Base-by-base conservation (phyloP, 1,140 invertebrate species). In the Bathynomus jamesi region DNA sequence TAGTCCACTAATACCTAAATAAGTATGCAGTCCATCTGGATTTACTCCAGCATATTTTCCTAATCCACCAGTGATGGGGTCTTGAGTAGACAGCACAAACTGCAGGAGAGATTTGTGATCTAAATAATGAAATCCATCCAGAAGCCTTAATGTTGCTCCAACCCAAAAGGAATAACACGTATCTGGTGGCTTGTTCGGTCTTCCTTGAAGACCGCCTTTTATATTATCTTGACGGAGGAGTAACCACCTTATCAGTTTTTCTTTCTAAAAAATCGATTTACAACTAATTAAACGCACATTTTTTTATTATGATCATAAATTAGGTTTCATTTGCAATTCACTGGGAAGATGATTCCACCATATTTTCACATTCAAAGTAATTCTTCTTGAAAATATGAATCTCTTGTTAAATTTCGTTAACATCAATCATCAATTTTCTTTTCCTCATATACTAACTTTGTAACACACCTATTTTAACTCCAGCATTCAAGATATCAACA, bases 141-240 rank as follows among this genome's bases (percentile, higher is more conserved):
- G 40, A 79, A 89, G 86, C 82, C 94, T 89, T 17, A 99, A 83
- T 0, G 95, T 90, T 5, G 94, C 95, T 27, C 96, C 96, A 76
- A 99, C 89, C 97, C 97, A 99, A 83, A 98, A 99, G 28, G 96
- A 96, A 82, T 99, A 99, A 80, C 97, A 99, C 0, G 96, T 97
- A 79, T 99, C 97, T 0, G 91, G 88, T 0, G 90, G 89, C 85
- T 99, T 99, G 79, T 99, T 98, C 0, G 97, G 94, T 76, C 97
- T 84, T 21, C 96, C 97, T 81, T 94, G 92, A 83, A 98, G 98
- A 25, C 95, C 87, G 30, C 92, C 53, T 81, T 53, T 27, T 61
- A 61, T 60, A 61, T 66, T 80, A 68, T 89, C 84, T 82, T 95
- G 92, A 62, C 93, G 83, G 81, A 89, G 88, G 0, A 95, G 76